Conservation (phyloP, 2,888 invertebrate genomes). For the Stenchaetothrips biformis region DNA sequence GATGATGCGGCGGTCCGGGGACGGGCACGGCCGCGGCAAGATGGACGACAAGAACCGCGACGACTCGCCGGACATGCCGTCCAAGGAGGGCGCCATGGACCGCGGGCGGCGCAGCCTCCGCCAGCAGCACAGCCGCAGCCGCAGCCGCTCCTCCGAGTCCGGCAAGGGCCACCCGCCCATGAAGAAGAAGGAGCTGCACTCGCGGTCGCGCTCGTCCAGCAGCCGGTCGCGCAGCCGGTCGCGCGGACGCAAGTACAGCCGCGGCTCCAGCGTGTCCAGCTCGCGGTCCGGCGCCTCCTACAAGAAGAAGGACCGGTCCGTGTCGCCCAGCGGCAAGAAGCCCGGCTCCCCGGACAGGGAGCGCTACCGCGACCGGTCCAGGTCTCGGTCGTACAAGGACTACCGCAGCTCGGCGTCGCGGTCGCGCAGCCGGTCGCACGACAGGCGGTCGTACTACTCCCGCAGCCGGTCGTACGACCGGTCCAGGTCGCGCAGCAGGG, state of each 20-base stretch:
- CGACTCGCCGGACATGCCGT: background rate
- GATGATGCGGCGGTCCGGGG: conserved; percentile 40
- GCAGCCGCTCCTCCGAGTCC: background rate
- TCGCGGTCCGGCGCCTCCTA: conserved; percentile 43
- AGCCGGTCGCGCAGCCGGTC: conserved; percentile 59
- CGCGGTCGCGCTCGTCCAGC: conserved; percentile 62
- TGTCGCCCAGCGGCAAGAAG: conserved; percentile 38
- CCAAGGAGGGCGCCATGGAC: background rate
- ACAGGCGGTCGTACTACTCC: conserved; percentile 55
- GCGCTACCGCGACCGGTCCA: conserved; percentile 43
- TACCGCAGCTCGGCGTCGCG: conserved; percentile 42
- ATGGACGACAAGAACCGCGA: conserved; percentile 38
- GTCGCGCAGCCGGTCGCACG: conserved; percentile 46
- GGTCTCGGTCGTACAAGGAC: conserved; percentile 53
- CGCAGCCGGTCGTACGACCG: conserved; percentile 50
- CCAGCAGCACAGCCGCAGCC: conserved; percentile 45
- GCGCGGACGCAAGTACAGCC: conserved; percentile 45
- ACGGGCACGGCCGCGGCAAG: conserved; percentile 33
- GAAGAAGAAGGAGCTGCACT: conserved; percentile 43
- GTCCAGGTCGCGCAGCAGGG: conserved; percentile 53
- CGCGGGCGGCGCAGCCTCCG: conserved; percentile 40
- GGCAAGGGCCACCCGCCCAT: conserved; percentile 20
- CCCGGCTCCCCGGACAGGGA: conserved; percentile 34
- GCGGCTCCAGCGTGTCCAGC: conserved; percentile 45
- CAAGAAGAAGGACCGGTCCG: conserved; percentile 45